phyloP scores from a whole-genome alignment of 2,888 invertebrate genomes.

The Norana najaformis region DNA sequence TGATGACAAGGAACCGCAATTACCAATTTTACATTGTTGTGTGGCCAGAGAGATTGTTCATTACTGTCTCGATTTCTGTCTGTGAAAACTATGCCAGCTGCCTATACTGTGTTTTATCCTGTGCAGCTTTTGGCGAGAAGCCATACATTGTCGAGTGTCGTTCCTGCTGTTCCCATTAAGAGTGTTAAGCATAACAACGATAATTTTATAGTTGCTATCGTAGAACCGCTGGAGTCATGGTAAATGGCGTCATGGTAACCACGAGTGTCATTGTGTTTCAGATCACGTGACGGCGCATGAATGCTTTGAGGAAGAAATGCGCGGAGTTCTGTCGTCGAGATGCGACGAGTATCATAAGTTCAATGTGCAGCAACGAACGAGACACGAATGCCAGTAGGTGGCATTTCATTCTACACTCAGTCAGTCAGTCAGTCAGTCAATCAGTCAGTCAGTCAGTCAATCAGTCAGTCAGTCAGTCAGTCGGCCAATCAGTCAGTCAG shows the following conservation, averaged over 20 bases:
- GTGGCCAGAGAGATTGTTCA: too few species aligned
- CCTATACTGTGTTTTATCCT: neutral
- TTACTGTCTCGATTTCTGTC: too few species aligned
- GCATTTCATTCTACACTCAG: neutral
- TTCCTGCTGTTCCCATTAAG: neutral
- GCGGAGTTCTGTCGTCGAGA: constrained; percentile 31
- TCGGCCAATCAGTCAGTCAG: neutral
- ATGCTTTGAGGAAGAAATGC: constrained; percentile 35
- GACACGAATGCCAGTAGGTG: constrained; percentile 39
- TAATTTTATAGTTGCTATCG: neutral
- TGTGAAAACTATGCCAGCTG: too few species aligned
- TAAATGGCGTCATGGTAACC: neutral
- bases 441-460: neutral
- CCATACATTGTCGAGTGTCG: constrained; percentile 34
- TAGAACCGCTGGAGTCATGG: too few species aligned
- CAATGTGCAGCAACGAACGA: constrained; percentile 34
- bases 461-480: neutral
- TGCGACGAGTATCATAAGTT: constrained; percentile 40
- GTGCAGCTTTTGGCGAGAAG: constrained; percentile 37
- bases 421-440: neutral
- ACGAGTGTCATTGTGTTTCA: neutral
- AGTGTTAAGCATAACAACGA: neutral
- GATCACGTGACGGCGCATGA: constrained; percentile 3
- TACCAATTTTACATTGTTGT: too few species aligned
- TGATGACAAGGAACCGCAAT: too few species aligned